Conservation (phyloP, 2,797 vertebrate species). For the Yasuhikotakia modesta region DNA sequence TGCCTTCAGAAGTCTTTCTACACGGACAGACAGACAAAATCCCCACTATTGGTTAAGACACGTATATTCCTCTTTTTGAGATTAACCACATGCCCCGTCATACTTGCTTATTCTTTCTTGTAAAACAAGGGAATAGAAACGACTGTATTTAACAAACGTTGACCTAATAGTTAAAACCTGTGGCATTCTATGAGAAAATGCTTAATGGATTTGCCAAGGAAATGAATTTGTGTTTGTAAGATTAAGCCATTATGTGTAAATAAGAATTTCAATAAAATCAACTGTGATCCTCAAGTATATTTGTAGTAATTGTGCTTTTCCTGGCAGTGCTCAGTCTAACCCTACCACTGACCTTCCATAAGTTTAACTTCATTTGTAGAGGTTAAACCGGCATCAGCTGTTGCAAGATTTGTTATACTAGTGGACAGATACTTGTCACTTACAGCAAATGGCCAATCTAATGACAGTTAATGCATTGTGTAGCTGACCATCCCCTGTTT, state of each 20-base stretch:
- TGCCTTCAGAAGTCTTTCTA: neutral
- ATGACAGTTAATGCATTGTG: neutral
- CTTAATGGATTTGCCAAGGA: neutral
- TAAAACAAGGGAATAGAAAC: neutral
- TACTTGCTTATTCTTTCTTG: neutral
- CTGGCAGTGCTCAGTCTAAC: neutral
- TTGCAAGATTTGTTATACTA: neutral
- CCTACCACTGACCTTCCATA: slow-evolving; percentile 1
- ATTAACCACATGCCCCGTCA: neutral
- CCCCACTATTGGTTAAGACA: neutral
- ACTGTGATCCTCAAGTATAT: slow-evolving; percentile 7
- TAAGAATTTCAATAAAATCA: neutral
- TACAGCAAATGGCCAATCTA: neutral
- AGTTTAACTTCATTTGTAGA: neutral
- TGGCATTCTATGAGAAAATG: neutral
- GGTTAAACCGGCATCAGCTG: slow-evolving; percentile 1
- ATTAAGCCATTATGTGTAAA: neutral
- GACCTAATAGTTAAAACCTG: neutral
- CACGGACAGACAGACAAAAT: neutral
- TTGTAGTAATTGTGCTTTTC: neutral
- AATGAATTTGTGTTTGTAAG: neutral
- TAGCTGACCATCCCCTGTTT: neutral
- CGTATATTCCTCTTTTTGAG: neutral
- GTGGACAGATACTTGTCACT: neutral
- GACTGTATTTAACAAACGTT: neutral